Evolutionary conservation across 2,113 vertebrate species (phyloP).

Genomic region (Protobothrops mucrosquamatus): DNA sequence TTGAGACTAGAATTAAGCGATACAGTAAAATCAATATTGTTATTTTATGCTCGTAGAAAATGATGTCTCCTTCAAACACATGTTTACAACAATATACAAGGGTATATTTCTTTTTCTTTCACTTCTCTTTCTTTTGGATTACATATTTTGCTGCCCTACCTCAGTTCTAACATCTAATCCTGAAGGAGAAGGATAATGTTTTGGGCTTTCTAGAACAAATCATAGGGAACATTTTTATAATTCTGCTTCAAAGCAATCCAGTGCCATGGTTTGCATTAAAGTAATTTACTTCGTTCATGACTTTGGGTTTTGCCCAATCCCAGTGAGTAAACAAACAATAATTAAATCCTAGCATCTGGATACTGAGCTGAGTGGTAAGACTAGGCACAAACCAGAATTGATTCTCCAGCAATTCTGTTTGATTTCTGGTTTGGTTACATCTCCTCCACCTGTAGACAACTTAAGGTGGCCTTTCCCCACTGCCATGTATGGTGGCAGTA

Average conservation of each 20-base stretch:
- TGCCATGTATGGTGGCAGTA: not conserved
- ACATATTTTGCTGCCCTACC: not conserved
- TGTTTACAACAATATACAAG: not conserved
- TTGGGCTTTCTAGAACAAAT: not conserved
- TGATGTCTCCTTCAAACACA: not conserved
- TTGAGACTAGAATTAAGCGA: not conserved
- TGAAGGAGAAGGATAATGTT: not conserved
- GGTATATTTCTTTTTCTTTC: not conserved
- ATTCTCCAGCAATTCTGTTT: not conserved
- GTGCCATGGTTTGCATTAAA: not conserved
- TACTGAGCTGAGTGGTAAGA: not conserved
- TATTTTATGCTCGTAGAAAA: not conserved
- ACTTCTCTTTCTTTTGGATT: not conserved
- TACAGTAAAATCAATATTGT: not conserved
- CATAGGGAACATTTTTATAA: not conserved
- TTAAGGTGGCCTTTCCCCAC: not conserved
- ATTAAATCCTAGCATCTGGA: not conserved
- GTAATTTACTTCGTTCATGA: not conserved
- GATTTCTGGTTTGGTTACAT: not conserved
- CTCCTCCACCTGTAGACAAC: not conserved
- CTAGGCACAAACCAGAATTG: not conserved
- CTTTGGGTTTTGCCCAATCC: not conserved
- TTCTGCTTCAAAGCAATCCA: not conserved
- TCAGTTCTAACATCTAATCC: not conserved
- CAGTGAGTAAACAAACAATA: not conserved